Conservation (phyloP, 2,888 invertebrate genomes). For the Ectemnius lituratus region DNA sequence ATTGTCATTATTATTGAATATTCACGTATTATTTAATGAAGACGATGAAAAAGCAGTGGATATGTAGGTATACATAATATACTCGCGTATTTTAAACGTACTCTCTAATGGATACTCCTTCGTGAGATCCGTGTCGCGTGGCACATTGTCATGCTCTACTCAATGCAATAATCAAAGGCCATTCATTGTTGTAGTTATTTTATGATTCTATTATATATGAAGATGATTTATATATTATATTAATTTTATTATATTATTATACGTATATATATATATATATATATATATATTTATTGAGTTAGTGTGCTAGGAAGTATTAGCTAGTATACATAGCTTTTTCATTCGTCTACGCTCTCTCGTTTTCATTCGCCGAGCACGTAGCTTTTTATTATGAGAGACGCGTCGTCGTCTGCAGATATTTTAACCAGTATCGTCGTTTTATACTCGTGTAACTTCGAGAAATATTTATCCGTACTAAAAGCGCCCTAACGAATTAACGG, state of each 20-base stretch:
- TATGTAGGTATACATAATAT: conserved; percentile 13
- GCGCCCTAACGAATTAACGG: conserved; percentile 28
- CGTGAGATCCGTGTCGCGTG: conserved; percentile 48
- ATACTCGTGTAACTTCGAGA: conserved; percentile 55
- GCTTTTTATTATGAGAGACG: conserved; percentile 24
- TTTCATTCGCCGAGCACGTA: conserved; percentile 14
- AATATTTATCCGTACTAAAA: conserved; percentile 45
- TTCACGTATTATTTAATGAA: not conserved
- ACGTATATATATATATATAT: conserved; percentile 17
- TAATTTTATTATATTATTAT: not conserved
- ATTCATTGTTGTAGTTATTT: conserved; percentile 70
- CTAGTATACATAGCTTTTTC: conserved; percentile 49
- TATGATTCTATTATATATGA: conserved; percentile 13
- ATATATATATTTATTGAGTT: conserved; percentile 65
- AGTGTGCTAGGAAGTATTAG: conserved; percentile 57
- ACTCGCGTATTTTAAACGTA: not conserved
- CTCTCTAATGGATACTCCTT: conserved; percentile 17
- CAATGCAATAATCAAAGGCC: conserved; percentile 74
- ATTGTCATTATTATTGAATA: not conserved
- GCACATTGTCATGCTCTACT: conserved; percentile 70
- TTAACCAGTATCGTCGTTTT: conserved; percentile 20
- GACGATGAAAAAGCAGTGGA: conserved; percentile 13
- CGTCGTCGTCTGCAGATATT: conserved; percentile 13
- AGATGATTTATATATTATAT: conserved; percentile 25
- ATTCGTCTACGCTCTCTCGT: conserved; percentile 12